Percentiles rank a stretch among this genome's conserved stretches.
These are phyloP conservation scores for Phataginus tetradactyla DNA, from an alignment of 2,797 vertebrate genomes.

Conservation along the genomic window DNA sequence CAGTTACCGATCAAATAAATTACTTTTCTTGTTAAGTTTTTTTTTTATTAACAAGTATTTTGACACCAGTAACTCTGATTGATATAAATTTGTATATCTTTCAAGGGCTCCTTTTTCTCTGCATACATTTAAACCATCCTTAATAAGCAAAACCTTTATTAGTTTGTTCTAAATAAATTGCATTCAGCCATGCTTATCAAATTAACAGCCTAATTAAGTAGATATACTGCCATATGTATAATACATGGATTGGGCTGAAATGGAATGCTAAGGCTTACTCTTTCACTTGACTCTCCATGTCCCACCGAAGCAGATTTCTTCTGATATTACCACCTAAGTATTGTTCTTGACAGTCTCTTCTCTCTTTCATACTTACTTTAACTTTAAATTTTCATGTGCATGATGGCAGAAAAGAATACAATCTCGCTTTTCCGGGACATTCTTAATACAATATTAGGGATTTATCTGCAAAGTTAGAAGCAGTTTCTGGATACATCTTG, in stretches of 20 bases:
- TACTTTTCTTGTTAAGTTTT: background rate
- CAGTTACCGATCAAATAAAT: background rate
- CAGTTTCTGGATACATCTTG: background rate
- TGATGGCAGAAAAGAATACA: background rate
- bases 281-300: constrained; percentile 22
- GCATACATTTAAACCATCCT: constrained; percentile 69
- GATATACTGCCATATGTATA: background rate
- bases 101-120: background rate
- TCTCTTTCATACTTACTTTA: background rate
- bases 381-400: background rate
- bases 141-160: constrained; percentile 62
- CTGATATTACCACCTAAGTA: background rate
- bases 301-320: constrained; percentile 3
- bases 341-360: background rate
- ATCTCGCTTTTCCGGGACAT: background rate
- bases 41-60: background rate
- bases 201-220: constrained; percentile 65
- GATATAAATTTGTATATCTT: background rate
- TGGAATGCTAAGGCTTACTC: background rate
- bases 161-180: constrained; percentile 68
- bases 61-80: background rate
- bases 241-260: background rate
- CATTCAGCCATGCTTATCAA: constrained; percentile 47
- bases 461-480: background rate
- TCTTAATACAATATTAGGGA: background rate